A percentile compares a stretch with the other conserved stretches of the same genome.
These are phyloP conservation scores for Rhagonycha fulva DNA, from an alignment of 2,888 invertebrate genomes.

Conservation along the genomic window DNA sequence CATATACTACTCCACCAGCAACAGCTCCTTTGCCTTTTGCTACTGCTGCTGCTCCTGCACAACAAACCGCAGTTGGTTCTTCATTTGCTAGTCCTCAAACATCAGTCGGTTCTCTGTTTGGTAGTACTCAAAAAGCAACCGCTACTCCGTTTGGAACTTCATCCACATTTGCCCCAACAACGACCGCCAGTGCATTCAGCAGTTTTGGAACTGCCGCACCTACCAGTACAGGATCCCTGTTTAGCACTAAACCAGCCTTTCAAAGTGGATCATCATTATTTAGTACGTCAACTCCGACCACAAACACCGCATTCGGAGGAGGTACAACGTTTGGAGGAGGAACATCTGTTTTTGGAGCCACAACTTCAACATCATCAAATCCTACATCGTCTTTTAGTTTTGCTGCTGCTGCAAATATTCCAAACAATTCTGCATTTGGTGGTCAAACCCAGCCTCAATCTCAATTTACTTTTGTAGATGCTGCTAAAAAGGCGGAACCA, in stretches of 20 bases:
- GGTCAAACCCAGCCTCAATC: slow-evolving; percentile 10
- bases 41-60: neutral
- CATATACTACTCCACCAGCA: neutral
- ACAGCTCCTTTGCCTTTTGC: neutral
- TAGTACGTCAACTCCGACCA: slow-evolving; percentile 21
- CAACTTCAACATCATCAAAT: slow-evolving; percentile 7
- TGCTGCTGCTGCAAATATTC: slow-evolving; percentile 21
- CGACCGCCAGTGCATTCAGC: neutral
- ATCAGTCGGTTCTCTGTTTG: slow-evolving; percentile 8
- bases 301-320: slow-evolving; percentile 14
- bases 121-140: neutral
- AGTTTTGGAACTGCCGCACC: neutral
- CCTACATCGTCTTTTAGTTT: slow-evolving; percentile 38
- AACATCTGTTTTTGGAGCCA: slow-evolving; percentile 15
- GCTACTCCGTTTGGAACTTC: slow-evolving; percentile 11
- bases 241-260: neutral
- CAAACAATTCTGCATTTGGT: slow-evolving; percentile 27
- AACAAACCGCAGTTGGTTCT: slow-evolving; percentile 14
- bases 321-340: slow-evolving; percentile 20
- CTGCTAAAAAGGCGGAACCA: slow-evolving; percentile 9
- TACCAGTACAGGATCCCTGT: neutral
- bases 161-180: slow-evolving; percentile 15
- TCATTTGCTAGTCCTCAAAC: slow-evolving; percentile 22
- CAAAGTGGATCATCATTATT: slow-evolving; percentile 31
- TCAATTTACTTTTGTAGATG: slow-evolving; percentile 38